Evolutionary conservation across 2,113 vertebrate genomes (phyloP).

Genomic region (Nesogale talazaci): DNA sequence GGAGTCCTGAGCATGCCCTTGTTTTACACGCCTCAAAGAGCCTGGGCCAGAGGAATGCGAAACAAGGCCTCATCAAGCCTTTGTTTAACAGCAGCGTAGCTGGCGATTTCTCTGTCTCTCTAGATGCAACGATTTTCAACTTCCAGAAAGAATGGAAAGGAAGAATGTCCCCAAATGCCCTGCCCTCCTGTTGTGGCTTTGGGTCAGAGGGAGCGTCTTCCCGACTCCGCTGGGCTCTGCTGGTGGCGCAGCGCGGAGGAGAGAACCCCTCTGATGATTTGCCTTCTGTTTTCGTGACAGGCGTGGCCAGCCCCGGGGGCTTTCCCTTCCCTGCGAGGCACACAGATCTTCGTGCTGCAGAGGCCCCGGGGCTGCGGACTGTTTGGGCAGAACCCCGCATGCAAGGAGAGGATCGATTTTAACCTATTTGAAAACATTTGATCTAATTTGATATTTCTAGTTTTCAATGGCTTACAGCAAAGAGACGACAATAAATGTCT

Average conservation of each 20-base stretch:
- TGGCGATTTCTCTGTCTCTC: not conserved
- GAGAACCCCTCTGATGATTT: constrained; percentile 50
- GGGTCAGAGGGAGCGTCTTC: not conserved
- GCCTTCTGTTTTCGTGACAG: constrained; percentile 49
- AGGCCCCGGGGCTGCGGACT: not conserved
- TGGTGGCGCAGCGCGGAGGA: no score
- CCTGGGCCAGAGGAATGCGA: fast-evolving
- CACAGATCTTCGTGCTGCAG: not conserved
- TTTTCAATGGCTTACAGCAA: constrained; percentile 65
- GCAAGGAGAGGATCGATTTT: constrained; percentile 28
- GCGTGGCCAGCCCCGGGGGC: constrained; percentile 46
- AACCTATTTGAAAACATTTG: constrained; percentile 64
- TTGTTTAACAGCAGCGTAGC: not conserved
- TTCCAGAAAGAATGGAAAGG: fast-evolving
- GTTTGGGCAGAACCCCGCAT: constrained; percentile 56
- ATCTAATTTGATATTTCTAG: constrained; percentile 67
- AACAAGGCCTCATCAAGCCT: not conserved
- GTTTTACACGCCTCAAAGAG: not conserved
- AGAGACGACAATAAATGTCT: constrained; percentile 72
- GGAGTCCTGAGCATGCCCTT: fast-evolving
- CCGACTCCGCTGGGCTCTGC: not conserved
- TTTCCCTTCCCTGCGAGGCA: not conserved
- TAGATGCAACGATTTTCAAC: not conserved
- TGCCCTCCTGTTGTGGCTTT: not conserved
- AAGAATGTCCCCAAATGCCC: not conserved